phyloP scores from a whole-genome alignment of 1,140 invertebrate genomes.

The Aleiodes sp. region DNA sequence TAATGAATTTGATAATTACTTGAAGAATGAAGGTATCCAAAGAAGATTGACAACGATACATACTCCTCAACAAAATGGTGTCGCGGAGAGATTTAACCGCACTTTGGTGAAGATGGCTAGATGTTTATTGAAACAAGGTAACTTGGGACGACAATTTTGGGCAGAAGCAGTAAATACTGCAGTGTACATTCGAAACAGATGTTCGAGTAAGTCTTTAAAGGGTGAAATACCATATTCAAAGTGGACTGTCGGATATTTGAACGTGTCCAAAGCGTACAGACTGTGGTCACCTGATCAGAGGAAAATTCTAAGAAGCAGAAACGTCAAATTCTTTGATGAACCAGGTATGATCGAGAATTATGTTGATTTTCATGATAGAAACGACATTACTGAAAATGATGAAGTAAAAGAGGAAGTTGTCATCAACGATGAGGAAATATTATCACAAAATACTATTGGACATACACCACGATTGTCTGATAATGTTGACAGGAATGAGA shows the following conservation, averaged over 20 bases:
- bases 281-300: background rate
- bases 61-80: background rate
- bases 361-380: background rate
- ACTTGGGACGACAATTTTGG: background rate
- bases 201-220: background rate
- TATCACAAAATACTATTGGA: too few species aligned
- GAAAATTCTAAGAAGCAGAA: background rate
- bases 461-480: background rate
- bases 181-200: background rate
- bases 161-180: background rate
- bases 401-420: background rate
- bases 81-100: background rate
- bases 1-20: too few species aligned
- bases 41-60: background rate
- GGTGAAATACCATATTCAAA: background rate
- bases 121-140: background rate
- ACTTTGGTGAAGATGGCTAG: background rate
- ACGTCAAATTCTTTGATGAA: constrained; percentile 17
- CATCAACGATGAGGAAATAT: too few species aligned
- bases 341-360: background rate
- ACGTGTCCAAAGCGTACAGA: constrained; percentile 21
- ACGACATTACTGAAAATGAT: background rate
- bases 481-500: background rate
- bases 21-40: background rate
- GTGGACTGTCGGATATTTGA: constrained; percentile 5